Percentiles rank a stretch among this genome's conserved stretches.
Conservation (phyloP, 2,888 invertebrate species). For the Adelphocoris suturalis region DNA sequence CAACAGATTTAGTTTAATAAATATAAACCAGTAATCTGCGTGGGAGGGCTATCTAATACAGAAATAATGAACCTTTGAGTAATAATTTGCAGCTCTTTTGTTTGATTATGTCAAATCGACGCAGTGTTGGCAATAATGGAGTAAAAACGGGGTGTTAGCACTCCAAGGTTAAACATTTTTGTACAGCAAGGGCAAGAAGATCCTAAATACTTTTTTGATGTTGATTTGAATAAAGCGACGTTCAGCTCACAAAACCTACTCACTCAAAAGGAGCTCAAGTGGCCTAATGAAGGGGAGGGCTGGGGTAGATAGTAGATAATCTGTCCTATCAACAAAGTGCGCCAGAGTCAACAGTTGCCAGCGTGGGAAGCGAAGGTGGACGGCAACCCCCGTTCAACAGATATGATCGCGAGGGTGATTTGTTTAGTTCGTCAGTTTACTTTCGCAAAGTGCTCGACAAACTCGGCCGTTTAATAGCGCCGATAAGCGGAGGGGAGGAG, state of each 20-base stretch:
- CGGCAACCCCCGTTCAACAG: conserved; percentile 41
- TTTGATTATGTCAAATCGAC: too few species aligned
- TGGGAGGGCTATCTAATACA: too few species aligned
- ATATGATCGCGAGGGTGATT: conserved; percentile 52
- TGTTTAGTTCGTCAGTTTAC: conserved; percentile 47
- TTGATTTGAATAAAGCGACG: conserved; percentile 34
- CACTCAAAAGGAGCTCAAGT: conserved; percentile 48
- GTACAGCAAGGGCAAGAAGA: too few species aligned
- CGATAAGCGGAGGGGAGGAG: neutral
- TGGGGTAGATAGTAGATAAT: neutral
- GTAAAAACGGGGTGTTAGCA: too few species aligned
- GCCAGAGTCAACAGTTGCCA: conserved; percentile 38
- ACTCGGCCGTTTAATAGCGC: conserved; percentile 44
- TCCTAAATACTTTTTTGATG: too few species aligned
- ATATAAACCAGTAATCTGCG: too few species aligned
- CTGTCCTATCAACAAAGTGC: conserved; percentile 39
- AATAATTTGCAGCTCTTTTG: too few species aligned
- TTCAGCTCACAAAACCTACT: conserved; percentile 12
- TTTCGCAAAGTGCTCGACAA: conserved; percentile 46
- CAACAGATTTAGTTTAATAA: too few species aligned
- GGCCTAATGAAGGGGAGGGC: conserved; percentile 9
- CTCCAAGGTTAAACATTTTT: too few species aligned
- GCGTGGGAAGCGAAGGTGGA: conserved; percentile 42
- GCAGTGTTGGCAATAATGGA: too few species aligned
- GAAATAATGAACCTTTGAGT: too few species aligned